A percentile compares a stretch with the other conserved stretches of the same genome.
Conservation (phyloP, 2,113 vertebrate species). For the Eptesicus fuscus region DNA sequence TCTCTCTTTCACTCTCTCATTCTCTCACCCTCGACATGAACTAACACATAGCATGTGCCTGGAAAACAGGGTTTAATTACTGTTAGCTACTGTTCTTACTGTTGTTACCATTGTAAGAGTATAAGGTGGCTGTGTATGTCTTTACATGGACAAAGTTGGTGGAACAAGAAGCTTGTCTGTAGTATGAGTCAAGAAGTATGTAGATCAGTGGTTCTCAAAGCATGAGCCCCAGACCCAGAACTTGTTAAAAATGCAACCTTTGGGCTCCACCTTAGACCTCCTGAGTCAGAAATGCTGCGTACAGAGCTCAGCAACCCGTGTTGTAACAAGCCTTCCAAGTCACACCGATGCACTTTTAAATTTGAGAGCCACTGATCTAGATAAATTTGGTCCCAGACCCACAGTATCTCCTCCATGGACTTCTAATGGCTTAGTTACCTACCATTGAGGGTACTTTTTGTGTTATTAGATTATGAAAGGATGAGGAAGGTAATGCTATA, state of each 20-base stretch:
- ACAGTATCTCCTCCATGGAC: not conserved
- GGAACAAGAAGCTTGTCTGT: not conserved
- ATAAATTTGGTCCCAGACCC: not conserved
- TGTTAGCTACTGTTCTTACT: not conserved
- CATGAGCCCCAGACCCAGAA: not conserved
- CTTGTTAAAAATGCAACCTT: not conserved
- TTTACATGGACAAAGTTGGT: not conserved
- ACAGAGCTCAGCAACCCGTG: not conserved
- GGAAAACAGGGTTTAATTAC: not conserved
- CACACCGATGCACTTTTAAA: not conserved
- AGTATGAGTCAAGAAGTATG: not conserved
- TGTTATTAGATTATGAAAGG: not conserved
- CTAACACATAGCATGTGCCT: not conserved
- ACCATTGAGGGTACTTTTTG: not conserved
- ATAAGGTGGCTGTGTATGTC: not conserved
- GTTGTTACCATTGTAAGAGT: not conserved
- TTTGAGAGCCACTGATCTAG: not conserved
- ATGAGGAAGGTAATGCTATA: not conserved
- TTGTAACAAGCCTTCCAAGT: not conserved
- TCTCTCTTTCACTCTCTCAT: too few species aligned
- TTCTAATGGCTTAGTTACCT: not conserved
- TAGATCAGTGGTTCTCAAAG: not conserved
- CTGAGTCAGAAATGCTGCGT: not conserved
- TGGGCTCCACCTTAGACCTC: not conserved
- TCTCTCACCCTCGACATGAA: not conserved